phyloP scores from a whole-genome alignment of 1,140 invertebrate species.

The Cotesia glomerata region DNA sequence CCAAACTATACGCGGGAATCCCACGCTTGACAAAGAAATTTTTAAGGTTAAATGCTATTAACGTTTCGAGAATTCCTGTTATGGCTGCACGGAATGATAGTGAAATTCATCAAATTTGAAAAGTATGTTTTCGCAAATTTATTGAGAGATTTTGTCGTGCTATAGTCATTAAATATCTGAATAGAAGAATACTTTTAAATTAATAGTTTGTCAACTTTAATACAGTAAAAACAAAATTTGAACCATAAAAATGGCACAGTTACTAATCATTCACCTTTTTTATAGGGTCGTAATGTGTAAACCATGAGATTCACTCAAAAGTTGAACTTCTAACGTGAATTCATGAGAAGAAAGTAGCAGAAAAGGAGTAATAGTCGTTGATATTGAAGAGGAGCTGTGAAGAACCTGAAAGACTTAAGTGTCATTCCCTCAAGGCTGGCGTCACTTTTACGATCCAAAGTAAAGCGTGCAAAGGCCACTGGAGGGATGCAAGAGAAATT shows the following conservation, averaged over 20 bases:
- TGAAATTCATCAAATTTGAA: conserved; percentile 88
- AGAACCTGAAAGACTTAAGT: neutral
- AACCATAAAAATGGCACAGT: neutral
- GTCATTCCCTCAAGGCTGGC: neutral
- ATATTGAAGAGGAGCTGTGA: neutral
- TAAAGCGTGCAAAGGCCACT: neutral
- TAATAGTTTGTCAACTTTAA: too few species aligned
- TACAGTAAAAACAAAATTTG: too few species aligned
- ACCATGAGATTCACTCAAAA: conserved; percentile 1
- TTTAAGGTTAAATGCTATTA: conserved; percentile 95
- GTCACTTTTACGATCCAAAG: neutral
- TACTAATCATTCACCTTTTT: neutral
- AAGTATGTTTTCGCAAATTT: conserved; percentile 88
- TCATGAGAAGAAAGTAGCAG: neutral
- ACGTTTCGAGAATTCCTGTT: conserved; percentile 97
- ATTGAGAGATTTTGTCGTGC: conserved; percentile 87
- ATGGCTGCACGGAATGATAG: conserved; percentile 96
- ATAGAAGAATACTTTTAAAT: too few species aligned
- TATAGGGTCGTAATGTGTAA: conserved; percentile 2
- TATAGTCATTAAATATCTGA: too few species aligned
- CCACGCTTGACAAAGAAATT: conserved; percentile 85
- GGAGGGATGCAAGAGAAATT: neutral
- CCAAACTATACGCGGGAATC: conserved; percentile 93
- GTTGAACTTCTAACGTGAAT: neutral
- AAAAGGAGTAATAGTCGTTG: neutral